Evolutionary conservation across 2,888 invertebrate species (phyloP).

Genomic region (Rhamnusium bicolor): DNA sequence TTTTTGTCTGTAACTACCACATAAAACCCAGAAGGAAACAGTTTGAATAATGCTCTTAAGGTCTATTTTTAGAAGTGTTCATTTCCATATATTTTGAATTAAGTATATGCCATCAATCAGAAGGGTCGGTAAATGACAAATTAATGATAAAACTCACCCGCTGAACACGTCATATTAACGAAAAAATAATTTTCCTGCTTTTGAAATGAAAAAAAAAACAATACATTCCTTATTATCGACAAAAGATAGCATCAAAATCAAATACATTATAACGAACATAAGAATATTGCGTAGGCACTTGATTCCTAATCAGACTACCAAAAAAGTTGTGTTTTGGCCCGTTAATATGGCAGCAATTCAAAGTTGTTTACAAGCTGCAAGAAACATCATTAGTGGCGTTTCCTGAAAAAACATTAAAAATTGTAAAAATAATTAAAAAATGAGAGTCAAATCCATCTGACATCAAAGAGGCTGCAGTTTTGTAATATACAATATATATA

Average conservation of each 20-base stretch:
- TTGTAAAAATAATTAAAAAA: no score
- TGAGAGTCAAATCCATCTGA: no score
- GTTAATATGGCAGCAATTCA: no score
- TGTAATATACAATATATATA: no score
- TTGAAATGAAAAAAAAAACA: not conserved
- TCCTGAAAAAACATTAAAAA: no score
- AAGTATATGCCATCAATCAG: conserved; percentile 15
- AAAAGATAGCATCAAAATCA: not conserved
- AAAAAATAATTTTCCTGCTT: not conserved
- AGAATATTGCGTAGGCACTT: no score
- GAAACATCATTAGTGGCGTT: no score
- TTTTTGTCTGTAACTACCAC: not conserved
- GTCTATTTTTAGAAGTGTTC: conserved; percentile 13
- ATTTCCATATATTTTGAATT: conserved; percentile 3
- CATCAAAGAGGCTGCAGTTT: no score
- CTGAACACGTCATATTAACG: not conserved
- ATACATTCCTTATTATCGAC: not conserved
- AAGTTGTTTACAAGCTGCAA: no score
- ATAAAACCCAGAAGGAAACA: not conserved
- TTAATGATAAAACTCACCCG: conserved; percentile 8
- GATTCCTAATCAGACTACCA: no score
- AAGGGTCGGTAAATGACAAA: conserved; percentile 4
- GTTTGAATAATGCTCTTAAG: conserved; percentile 16
- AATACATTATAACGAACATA: not conserved
- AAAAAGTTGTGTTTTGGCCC: no score